Base-by-base conservation (phyloP, 2,888 invertebrate species). In the Thymelicus sylvestris region DNA sequence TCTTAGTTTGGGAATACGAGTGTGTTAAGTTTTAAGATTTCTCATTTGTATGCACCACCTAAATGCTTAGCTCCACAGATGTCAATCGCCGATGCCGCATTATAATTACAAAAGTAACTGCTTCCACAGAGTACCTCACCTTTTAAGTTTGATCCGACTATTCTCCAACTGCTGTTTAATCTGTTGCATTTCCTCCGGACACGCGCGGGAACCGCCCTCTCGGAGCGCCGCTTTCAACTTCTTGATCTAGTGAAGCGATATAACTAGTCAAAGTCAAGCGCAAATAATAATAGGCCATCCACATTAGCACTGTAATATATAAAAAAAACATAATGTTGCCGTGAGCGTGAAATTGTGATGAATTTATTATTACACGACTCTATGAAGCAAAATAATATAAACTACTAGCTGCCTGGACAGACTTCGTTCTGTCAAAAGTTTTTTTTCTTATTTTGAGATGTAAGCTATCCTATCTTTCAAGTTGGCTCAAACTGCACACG, bases 161-260 rank as follows among this genome's bases (percentile, higher is more conserved):
- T 95, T 94, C 73, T 95, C 95, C 5, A 97, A 82, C 83, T 96
- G 95, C 72, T 95, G 95, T 74, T 90, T 93, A 31, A 96, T 79
- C 44, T 94, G 92, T 76, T 90, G 88, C 10, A 94, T 80, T 62
- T 95, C 95, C 73, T 95, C 93, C 0, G 92, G 86, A 63, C 84
- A 83, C 0, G 81, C 83, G 41, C 81, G 79, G 1, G 80, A 79
- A 0, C 86, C 86, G 2, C 90, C 92, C 19, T 90, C 91, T 2
- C 93, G 91, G 8, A 93, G 73, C 0, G 88, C 93, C 0, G 91
- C 95, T 79, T 95, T 95, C 77, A 96, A 86, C 66, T 94, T 95
- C 78, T 95, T 95, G 44, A 96, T 91, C 90, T 96, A 77, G 48
- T 64, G 59, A 64, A 57, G 60, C 67, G 48, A 67, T 55, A 69